A percentile compares a stretch with the other conserved stretches of the same genome.
Conservation (phyloP, 2,113 vertebrate species). For the Casuarius casuarius region DNA sequence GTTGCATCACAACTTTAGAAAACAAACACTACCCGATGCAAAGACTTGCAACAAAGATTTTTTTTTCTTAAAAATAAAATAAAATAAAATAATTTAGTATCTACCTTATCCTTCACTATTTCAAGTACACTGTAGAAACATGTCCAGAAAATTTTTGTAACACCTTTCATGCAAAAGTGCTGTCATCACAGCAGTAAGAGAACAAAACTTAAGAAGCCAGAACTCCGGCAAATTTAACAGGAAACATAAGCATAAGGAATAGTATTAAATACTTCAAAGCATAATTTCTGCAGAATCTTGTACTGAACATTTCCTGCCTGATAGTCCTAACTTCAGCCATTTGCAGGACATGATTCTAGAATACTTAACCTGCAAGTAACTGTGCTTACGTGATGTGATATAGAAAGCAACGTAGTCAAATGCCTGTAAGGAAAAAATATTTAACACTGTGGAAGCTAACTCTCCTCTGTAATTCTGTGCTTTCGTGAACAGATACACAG, state of each 20-base stretch:
- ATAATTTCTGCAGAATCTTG: not conserved
- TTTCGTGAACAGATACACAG: not conserved
- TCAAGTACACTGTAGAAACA: not conserved
- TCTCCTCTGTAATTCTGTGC: not conserved
- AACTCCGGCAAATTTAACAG: not conserved
- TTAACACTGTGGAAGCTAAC: not conserved
- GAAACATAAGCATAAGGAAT: not conserved
- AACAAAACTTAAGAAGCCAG: not conserved
- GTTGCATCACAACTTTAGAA: not conserved
- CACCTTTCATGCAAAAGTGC: not conserved
- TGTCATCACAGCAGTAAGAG: not conserved
- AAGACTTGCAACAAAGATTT: too few species aligned
- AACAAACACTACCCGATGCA: not conserved
- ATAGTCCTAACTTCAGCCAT: not conserved
- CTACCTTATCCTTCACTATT: not conserved
- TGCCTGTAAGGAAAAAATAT: not conserved
- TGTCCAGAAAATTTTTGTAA: not conserved
- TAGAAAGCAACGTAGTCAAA: not conserved
- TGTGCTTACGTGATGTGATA: accelerated
- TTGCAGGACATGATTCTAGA: not conserved
- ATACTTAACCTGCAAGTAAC: not conserved
- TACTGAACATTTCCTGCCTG: not conserved
- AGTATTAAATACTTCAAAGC: not conserved
- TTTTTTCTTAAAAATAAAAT: not conserved
- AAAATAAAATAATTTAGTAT: not conserved